Evolutionary conservation across 2,797 vertebrate species (phyloP).

Genomic region (Mionectes olivaceus): DNA sequence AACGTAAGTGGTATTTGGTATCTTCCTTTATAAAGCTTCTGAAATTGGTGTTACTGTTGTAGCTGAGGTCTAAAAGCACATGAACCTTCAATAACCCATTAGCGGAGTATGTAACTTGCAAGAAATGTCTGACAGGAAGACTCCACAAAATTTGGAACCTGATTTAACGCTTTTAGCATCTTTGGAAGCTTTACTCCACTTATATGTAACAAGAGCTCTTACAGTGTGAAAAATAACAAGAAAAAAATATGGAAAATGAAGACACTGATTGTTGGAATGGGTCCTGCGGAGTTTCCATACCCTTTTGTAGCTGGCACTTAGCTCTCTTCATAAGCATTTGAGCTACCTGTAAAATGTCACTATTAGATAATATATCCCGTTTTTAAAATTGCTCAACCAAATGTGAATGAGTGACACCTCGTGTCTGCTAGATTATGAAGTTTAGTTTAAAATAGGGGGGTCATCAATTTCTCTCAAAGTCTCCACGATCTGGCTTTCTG

Average conservation of each 20-base stretch:
- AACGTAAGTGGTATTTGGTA: not conserved
- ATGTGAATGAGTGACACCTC: not conserved
- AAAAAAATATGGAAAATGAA: not conserved
- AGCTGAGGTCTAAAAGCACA: not conserved
- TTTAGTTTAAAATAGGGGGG: not conserved
- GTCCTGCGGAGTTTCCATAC: not conserved
- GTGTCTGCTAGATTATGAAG: not conserved
- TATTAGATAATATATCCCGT: not conserved
- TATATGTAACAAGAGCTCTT: not conserved
- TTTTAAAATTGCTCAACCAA: not conserved
- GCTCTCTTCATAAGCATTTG: not conserved
- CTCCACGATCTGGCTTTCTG: not conserved
- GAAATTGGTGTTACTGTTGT: not conserved
- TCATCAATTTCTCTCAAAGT: not conserved
- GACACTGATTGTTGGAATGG: not conserved
- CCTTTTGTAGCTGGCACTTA: not conserved
- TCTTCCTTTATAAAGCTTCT: constrained; percentile 2
- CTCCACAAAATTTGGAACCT: not conserved
- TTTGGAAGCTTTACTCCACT: not conserved
- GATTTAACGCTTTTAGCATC: not conserved
- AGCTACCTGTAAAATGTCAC: not conserved
- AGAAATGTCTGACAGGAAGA: not conserved
- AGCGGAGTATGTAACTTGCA: not conserved
- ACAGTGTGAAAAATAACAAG: not conserved
- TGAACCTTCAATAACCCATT: rapidly evolving